Percentiles rank a stretch among this genome's conserved stretches.
Conservation (phyloP, 2,113 vertebrate species). For the Electrona antarctica region DNA sequence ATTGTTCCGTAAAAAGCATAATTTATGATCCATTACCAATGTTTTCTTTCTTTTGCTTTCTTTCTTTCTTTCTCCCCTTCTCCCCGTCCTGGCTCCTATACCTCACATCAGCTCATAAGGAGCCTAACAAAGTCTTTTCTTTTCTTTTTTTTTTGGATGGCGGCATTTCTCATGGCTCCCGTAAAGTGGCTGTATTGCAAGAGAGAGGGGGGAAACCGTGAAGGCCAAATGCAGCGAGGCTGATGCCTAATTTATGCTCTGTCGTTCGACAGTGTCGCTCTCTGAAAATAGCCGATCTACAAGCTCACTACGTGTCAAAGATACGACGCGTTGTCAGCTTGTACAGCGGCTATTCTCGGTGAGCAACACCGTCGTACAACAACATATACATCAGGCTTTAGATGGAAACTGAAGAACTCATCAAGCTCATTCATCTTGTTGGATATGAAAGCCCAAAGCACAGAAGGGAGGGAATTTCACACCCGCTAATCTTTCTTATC, state of each 20-base stretch:
- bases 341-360: no score
- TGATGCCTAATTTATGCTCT: neutral
- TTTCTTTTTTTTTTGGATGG: conserved; percentile 56
- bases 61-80: conserved; percentile 10
- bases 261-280: no score
- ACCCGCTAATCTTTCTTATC: conserved; percentile 63
- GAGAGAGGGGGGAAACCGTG: conserved; percentile 40
- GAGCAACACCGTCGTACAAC: no score
- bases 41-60: conserved; percentile 60
- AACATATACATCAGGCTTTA: neutral
- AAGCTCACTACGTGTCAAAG: no score
- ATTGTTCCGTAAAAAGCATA: conserved; percentile 64
- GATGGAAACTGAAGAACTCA: conserved; percentile 74
- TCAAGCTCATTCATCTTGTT: conserved; percentile 77
- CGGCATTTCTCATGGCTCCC: conserved; percentile 65
- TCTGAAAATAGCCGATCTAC: no score
- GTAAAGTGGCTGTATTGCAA: conserved; percentile 45
- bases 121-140: conserved; percentile 68
- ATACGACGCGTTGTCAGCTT: no score
- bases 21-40: conserved; percentile 73
- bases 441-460: conserved; percentile 53
- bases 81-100: conserved; percentile 15
- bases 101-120: conserved; percentile 54
- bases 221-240: conserved; percentile 63
- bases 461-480: conserved; percentile 59